A percentile compares a stretch with the other conserved stretches of the same genome.
Conservation (phyloP, 2,797 vertebrate species). For the Hydrolagus colliei region DNA sequence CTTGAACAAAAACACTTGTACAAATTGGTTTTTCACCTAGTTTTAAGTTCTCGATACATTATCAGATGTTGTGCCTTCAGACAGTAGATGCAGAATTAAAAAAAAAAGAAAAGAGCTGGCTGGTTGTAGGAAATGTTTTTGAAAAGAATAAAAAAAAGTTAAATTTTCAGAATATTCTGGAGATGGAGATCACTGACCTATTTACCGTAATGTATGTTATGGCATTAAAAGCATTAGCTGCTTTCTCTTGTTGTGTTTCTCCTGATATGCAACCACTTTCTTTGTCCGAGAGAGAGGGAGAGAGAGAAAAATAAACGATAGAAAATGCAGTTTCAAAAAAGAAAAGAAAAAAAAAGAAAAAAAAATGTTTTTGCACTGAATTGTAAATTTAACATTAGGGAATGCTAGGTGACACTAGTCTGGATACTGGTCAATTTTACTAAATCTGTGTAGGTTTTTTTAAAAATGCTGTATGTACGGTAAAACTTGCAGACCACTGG, state of each 20-base stretch:
- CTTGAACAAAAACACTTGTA: slow-evolving; percentile 62
- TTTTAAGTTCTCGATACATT: slow-evolving; percentile 77
- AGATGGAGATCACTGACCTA: slow-evolving; percentile 66
- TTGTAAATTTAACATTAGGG: slow-evolving; percentile 77
- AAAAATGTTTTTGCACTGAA: slow-evolving; percentile 84
- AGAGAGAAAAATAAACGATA: slow-evolving; percentile 54
- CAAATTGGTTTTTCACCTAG: slow-evolving; percentile 75
- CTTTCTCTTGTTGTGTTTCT: slow-evolving; percentile 85
- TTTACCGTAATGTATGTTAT: slow-evolving; percentile 68
- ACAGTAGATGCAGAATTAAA: slow-evolving; percentile 92
- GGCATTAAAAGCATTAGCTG: slow-evolving; percentile 79
- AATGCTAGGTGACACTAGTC: slow-evolving; percentile 61
- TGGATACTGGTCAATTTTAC: slow-evolving; percentile 87
- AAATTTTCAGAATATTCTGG: slow-evolving; percentile 72
- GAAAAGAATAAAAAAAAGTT: slow-evolving; percentile 49
- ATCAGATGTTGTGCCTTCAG: slow-evolving; percentile 98
- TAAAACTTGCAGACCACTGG: slow-evolving; percentile 71
- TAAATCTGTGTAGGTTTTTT: slow-evolving; percentile 56
- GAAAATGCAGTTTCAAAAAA: slow-evolving; percentile 78
- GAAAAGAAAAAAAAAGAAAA: slow-evolving; percentile 40
- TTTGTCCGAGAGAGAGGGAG: slow-evolving; percentile 63
- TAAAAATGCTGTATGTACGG: slow-evolving; percentile 65
- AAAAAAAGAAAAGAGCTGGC: slow-evolving; percentile 63
- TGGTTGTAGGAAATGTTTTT: slow-evolving; percentile 74
- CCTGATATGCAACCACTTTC: slow-evolving; percentile 98